Conservation (phyloP, 1,140 invertebrate genomes). For the Metaphire vulgaris region DNA sequence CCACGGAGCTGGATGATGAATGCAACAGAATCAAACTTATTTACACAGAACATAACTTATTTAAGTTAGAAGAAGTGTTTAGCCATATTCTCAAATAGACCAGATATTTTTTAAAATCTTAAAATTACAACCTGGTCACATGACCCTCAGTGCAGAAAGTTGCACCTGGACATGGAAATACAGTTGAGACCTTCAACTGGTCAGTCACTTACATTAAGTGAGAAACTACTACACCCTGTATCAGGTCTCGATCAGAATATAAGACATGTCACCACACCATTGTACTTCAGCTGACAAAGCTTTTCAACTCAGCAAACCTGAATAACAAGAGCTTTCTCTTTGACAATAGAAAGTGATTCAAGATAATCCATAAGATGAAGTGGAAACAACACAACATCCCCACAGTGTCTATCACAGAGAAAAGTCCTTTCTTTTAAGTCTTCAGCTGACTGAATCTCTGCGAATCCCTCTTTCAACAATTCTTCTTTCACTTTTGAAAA, state of each 20-base stretch:
- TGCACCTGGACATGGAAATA: background rate
- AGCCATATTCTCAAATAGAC: too few species aligned
- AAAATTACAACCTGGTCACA: too few species aligned
- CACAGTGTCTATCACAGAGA: constrained; percentile 38
- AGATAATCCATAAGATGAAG: constrained; percentile 31
- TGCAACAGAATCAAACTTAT: too few species aligned
- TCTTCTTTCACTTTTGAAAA: constrained; percentile 34
- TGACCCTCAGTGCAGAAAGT: background rate
- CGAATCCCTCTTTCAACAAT: constrained; percentile 37
- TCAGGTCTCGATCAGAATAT: too few species aligned
- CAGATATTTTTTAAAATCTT: too few species aligned
- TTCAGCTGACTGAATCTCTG: constrained; percentile 16
- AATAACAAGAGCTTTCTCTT: constrained; percentile 33
- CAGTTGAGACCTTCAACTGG: background rate
- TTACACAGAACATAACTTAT: too few species aligned
- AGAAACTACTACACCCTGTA: too few species aligned
- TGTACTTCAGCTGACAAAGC: too few species aligned
- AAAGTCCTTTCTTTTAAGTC: constrained; percentile 34
- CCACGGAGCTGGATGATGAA: too few species aligned
- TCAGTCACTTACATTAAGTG: background rate
- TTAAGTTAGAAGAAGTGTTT: too few species aligned
- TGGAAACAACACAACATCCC: constrained; percentile 40
- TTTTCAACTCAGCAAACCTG: constrained; percentile 32
- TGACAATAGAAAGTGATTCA: constrained; percentile 32
- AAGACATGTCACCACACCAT: too few species aligned